Percentiles rank a stretch among this genome's conserved stretches.
These are phyloP conservation scores for Saccostrea glomerata DNA, from an alignment of 1,140 invertebrate genomes.

Conservation along the genomic window DNA sequence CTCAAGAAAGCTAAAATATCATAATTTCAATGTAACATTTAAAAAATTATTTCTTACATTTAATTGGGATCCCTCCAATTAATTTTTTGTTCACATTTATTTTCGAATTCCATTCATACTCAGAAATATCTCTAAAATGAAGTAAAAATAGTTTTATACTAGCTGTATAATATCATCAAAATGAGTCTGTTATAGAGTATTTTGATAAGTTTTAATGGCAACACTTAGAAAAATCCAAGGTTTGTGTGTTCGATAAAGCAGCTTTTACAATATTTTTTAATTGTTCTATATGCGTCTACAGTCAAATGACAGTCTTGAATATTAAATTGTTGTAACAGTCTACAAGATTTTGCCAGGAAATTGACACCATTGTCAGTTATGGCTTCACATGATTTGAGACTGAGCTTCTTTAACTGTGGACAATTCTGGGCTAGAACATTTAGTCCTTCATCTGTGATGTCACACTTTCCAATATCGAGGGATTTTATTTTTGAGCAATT, in stretches of 20 bases:
- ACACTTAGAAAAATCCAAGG: constrained; percentile 89
- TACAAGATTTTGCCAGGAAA: constrained; percentile 89
- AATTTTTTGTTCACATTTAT: too few relatives aligned
- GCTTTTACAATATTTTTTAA: constrained; percentile 94
- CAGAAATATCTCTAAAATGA: too few relatives aligned
- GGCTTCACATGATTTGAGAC: constrained; percentile 93
- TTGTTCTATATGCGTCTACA: constrained; percentile 92
- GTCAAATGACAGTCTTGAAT: constrained; percentile 93
- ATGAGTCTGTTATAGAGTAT: background rate
- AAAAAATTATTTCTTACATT: too few relatives aligned
- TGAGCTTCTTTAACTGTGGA: constrained; percentile 93
- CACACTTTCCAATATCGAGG: constrained; percentile 94
- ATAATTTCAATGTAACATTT: too few relatives aligned
- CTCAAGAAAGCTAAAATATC: too few relatives aligned
- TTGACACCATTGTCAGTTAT: constrained; percentile 93
- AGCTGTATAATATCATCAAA: background rate
- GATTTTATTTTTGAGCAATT: constrained; percentile 91
- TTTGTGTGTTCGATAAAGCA: constrained; percentile 97
- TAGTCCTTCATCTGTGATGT: constrained; percentile 92
- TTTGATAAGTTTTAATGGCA: background rate
- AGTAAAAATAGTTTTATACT: too few relatives aligned
- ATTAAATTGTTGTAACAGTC: constrained; percentile 92
- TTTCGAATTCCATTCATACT: too few relatives aligned
- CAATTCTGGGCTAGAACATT: constrained; percentile 91
- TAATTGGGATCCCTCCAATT: too few relatives aligned